Base-by-base conservation (phyloP, 2,797 vertebrate species). In the Manis crassicaudata region DNA sequence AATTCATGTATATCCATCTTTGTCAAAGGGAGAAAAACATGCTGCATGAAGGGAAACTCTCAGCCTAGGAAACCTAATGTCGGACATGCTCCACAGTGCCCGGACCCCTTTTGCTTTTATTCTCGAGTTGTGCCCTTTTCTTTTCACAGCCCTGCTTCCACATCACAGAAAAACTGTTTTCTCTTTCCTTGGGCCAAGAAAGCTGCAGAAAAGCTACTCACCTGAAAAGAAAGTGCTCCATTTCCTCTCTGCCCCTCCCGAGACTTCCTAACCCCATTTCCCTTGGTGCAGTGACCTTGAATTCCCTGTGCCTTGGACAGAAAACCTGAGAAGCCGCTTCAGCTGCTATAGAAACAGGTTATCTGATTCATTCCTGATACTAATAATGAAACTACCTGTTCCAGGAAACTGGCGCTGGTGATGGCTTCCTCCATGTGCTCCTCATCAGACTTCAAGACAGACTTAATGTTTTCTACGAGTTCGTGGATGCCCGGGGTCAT, bases 351-450 rank as follows among this genome's bases (percentile, higher is more conserved):
- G 86, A 40, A 80, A 91, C 4, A 4, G 27, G 68, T 20, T 89
- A 89, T 96, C 72, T 29, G 76, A 75, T n/a, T 87, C 52, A 25
- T 1, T 1, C 2, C 25, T 0, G 16, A 73, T 29, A 32, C 23
- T 3, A 63, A 62, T 70, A 83, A 60, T 43, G 70, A 65, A 97
- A 56, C 68, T 98, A 99, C 99, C 98, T 99, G 98, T 90, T 99
- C 99, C 62, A 99, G 99, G 96, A 99, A 98, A 92, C 97, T 98
- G 94, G 99, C 99, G n/a, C 99, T 99, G 50, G 98, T 98, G 56
- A 99, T 98, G 3, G 98, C 99, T 98, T 99, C 99, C 85, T 99
- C 98, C 99, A 99, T 99, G 94, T 99, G 98, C 85, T 99, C 98
- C 98, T 99, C 98, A 8, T 99, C 99, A 0, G 99, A 99, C 97